Percentiles rank a stretch among this genome's conserved stretches.
Evolutionary conservation across 2,888 invertebrate species (phyloP).

Genomic region (Volucella inanis): DNA sequence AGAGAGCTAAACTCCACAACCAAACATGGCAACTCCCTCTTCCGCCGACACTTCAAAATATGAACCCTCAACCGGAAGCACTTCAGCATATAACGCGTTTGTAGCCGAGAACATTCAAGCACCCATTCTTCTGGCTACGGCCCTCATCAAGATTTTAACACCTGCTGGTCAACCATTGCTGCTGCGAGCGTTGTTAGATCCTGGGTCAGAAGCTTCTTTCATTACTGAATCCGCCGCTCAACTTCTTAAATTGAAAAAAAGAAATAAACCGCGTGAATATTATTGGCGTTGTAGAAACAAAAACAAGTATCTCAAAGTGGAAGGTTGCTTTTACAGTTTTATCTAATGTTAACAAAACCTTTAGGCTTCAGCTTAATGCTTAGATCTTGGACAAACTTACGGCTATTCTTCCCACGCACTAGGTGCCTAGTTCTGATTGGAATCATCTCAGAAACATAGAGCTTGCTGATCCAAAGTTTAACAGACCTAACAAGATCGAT

Average conservation of each 20-base stretch:
- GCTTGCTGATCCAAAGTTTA: neutral
- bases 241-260: neutral
- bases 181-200: slow-evolving; percentile 13
- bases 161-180: neutral
- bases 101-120: slow-evolving; percentile 5
- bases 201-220: slow-evolving; percentile 6
- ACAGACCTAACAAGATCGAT: slow-evolving; percentile 3
- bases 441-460: neutral
- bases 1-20: too few relatives aligned
- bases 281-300: too few relatives aligned
- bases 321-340: too few relatives aligned
- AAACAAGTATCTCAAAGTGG: too few relatives aligned
- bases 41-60: too few relatives aligned
- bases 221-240: slow-evolving; percentile 1
- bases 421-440: neutral
- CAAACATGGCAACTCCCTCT: too few relatives aligned
- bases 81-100: slow-evolving; percentile 24
- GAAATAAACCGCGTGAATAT: too few relatives aligned
- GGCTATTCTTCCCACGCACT: neutral
- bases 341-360: too few relatives aligned
- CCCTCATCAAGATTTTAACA: slow-evolving; percentile 14
- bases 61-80: too few relatives aligned
- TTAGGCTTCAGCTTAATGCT: neutral
- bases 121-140: slow-evolving; percentile 32
- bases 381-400: neutral